phyloP scores from a whole-genome alignment of 2,113 vertebrate species.

The Pelecanus crispus region DNA sequence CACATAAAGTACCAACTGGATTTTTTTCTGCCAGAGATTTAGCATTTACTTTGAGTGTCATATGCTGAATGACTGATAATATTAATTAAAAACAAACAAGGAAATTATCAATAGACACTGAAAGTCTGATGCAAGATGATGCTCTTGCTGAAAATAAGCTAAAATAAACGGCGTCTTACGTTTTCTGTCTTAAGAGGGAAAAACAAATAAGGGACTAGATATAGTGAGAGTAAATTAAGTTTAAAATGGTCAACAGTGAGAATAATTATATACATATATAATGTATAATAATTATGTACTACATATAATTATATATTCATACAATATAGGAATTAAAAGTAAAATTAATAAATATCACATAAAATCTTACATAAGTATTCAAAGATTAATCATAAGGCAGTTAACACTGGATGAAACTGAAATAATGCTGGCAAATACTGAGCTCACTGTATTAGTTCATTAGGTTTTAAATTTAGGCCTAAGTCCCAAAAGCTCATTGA shows the following conservation, averaged over 20 bases:
- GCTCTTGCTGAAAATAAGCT: not conserved
- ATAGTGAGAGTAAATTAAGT: not conserved
- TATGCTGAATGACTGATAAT: not conserved
- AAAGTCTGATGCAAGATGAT: not conserved
- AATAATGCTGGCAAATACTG: not conserved
- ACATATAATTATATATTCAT: not conserved
- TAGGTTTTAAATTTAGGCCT: not conserved
- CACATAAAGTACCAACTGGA: not conserved
- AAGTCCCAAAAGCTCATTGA: not conserved
- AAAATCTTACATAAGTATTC: not conserved
- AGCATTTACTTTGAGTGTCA: conserved; percentile 39
- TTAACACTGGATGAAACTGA: not conserved
- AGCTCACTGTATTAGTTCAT: not conserved
- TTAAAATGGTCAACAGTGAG: not conserved
- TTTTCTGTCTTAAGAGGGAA: not conserved
- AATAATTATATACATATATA: not conserved
- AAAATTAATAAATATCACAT: not conserved
- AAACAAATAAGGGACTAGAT: not conserved
- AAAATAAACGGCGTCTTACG: not conserved
- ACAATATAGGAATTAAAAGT: not conserved
- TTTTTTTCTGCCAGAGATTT: conserved; percentile 20
- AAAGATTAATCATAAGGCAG: not conserved
- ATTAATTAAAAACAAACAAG: conserved; percentile 58
- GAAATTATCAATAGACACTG: not conserved
- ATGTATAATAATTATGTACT: not conserved